Evolutionary conservation across 2,797 vertebrate genomes (phyloP).

Genomic region (Gephyroberyx darwinii): DNA sequence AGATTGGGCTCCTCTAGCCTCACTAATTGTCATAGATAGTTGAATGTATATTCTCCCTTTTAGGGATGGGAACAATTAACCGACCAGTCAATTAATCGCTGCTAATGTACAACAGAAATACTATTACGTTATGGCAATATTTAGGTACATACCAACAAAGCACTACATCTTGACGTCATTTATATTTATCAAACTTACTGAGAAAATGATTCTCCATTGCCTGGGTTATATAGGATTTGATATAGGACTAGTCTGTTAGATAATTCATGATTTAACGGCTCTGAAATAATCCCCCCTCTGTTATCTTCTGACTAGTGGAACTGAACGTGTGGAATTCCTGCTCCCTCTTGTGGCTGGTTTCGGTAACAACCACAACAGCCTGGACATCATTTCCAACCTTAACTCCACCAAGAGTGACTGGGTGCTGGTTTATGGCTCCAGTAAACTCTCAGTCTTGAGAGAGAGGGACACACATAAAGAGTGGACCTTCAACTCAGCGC

Average conservation of each 20-base stretch:
- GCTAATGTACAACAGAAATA: too few relatives aligned
- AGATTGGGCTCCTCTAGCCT: too few relatives aligned
- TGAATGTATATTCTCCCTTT: too few relatives aligned
- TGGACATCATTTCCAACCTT: constrained; percentile 66
- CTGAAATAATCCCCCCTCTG: background rate
- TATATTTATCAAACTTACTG: too few relatives aligned
- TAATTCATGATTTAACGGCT: background rate
- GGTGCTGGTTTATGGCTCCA: constrained; percentile 75
- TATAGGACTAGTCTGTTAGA: background rate
- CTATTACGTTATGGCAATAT: too few relatives aligned
- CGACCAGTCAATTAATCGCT: too few relatives aligned
- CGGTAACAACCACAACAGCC: constrained; percentile 76
- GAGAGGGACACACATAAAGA: constrained; percentile 69
- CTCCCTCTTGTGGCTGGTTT: constrained; percentile 78
- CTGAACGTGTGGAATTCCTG: constrained; percentile 74
- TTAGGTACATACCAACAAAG: too few relatives aligned
- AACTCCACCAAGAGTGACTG: constrained; percentile 79
- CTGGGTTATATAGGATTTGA: too few relatives aligned
- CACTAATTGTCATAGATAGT: too few relatives aligned
- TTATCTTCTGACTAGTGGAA: constrained; percentile 58
- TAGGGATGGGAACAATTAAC: too few relatives aligned
- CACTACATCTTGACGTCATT: too few relatives aligned
- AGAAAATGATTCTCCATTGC: too few relatives aligned
- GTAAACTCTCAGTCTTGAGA: constrained; percentile 74
- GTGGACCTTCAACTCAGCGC: constrained; percentile 72